Conservation (phyloP, 2,888 invertebrate species). For the Drosophila setosimentum region DNA sequence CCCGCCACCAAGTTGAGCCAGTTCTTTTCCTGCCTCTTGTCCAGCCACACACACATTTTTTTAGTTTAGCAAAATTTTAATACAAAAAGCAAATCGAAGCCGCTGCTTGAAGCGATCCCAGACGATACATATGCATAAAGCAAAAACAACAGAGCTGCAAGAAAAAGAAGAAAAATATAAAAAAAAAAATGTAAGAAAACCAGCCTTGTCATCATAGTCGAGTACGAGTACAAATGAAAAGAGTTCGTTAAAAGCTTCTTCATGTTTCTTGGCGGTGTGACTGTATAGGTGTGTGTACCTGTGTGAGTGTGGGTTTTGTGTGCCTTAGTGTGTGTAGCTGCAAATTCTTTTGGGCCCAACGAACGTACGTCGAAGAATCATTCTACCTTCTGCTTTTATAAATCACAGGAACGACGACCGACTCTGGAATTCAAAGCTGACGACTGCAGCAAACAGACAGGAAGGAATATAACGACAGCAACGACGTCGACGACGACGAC, state of each 20-base stretch:
- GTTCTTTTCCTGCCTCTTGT: conserved; percentile 32
- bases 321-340: conserved; percentile 52
- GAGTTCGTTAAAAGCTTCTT: conserved; percentile 82
- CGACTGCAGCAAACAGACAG: conserved; percentile 75
- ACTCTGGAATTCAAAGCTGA: conserved; percentile 75
- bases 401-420: conserved; percentile 73
- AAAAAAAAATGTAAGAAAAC: conserved; percentile 42
- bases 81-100: conserved; percentile 71
- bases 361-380: conserved; percentile 61
- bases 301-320: conserved; percentile 11
- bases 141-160: conserved; percentile 42
- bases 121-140: conserved; percentile 76
- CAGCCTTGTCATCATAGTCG: conserved; percentile 73
- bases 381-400: conserved; percentile 76
- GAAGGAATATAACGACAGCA: conserved; percentile 79
- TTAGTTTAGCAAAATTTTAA: conserved; percentile 77
- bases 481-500: conserved; percentile 60
- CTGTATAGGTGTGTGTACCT: conserved; percentile 9
- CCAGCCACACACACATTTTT: conserved; percentile 36
- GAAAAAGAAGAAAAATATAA: conserved; percentile 39
- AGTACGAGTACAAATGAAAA: conserved; percentile 77
- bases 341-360: conserved; percentile 73
- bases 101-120: conserved; percentile 67
- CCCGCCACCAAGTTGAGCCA: conserved; percentile 36
- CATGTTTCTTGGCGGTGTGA: conserved; percentile 64